A percentile compares a stretch with the other conserved stretches of the same genome.
Conservation (phyloP, 2,797 vertebrate species). For the Mormyrops attenuatus region DNA sequence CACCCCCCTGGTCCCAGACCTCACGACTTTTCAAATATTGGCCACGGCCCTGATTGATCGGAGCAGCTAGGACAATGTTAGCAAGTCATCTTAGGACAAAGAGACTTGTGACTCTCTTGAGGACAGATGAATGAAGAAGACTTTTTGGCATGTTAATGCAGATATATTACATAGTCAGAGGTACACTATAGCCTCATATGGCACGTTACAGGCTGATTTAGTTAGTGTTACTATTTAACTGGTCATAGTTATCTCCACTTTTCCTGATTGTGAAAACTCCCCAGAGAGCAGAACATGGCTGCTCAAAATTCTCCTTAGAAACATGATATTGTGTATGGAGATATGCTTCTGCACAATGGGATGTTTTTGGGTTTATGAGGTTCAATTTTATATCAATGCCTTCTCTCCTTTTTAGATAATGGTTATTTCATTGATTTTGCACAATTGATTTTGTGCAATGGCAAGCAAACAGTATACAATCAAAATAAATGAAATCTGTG, state of each 20-base stretch:
- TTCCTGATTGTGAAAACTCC: background rate
- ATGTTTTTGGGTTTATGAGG: background rate
- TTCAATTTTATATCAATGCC: background rate
- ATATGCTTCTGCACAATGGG: background rate
- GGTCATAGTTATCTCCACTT: background rate
- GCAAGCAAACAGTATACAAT: background rate
- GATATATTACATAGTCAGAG: background rate
- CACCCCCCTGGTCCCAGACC: too few species aligned
- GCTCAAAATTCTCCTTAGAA: background rate
- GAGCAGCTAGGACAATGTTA: background rate
- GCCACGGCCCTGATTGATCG: background rate
- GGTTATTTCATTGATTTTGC: constrained; percentile 4
- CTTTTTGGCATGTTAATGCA: background rate
- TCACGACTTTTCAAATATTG: background rate
- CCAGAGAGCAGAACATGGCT: background rate
- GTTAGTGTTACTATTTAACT: background rate
- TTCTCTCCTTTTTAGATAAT: background rate
- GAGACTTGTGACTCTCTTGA: background rate
- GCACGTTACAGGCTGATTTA: background rate
- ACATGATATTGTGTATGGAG: background rate
- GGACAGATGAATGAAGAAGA: background rate
- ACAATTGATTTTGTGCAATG: background rate
- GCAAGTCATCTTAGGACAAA: background rate
- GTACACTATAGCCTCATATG: too few species aligned
- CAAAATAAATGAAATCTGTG: background rate